phyloP scores from a whole-genome alignment of 2,797 vertebrate genomes.

The Pogoniulus pusillus region DNA sequence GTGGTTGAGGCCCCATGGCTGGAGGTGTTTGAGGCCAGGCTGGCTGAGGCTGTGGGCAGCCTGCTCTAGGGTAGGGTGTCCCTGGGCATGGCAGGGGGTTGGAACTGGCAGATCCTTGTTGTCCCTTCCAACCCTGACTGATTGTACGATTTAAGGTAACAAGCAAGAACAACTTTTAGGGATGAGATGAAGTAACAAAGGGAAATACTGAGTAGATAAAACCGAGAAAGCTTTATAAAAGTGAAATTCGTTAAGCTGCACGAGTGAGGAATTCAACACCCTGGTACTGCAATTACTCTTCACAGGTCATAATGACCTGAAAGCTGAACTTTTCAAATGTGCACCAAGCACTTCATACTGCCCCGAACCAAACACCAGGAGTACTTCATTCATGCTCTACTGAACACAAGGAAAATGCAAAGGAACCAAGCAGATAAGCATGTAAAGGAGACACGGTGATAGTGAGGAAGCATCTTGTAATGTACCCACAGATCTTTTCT shows the following conservation, averaged over 20 bases:
- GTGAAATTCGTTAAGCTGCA: not conserved
- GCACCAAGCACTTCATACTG: not conserved
- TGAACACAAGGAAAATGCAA: not conserved
- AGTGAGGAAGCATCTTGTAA: conserved; percentile 19
- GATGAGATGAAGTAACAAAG: not conserved
- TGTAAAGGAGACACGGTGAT: not conserved
- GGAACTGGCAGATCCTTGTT: too few relatives aligned
- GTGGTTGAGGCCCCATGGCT: too few relatives aligned
- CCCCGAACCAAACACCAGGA: not conserved
- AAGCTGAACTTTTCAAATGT: not conserved
- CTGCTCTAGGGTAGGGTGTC: too few relatives aligned
- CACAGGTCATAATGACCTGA: not conserved
- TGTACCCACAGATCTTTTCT: conserved; percentile 23
- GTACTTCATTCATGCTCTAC: not conserved
- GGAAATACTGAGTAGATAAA: not conserved
- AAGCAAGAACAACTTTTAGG: not conserved
- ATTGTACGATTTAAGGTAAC: not conserved
- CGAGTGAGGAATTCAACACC: not conserved
- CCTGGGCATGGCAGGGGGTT: too few relatives aligned
- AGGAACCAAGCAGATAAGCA: not conserved
- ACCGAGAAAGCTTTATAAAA: not conserved
- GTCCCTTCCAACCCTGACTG: too few relatives aligned
- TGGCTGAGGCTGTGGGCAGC: too few relatives aligned
- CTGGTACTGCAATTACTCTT: not conserved
- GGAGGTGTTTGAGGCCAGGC: too few relatives aligned